Evolutionary conservation across 2,888 invertebrate species (phyloP), one percentile per base, ranked within the genome.

Genomic region (Trichogramma evanescens): DNA sequence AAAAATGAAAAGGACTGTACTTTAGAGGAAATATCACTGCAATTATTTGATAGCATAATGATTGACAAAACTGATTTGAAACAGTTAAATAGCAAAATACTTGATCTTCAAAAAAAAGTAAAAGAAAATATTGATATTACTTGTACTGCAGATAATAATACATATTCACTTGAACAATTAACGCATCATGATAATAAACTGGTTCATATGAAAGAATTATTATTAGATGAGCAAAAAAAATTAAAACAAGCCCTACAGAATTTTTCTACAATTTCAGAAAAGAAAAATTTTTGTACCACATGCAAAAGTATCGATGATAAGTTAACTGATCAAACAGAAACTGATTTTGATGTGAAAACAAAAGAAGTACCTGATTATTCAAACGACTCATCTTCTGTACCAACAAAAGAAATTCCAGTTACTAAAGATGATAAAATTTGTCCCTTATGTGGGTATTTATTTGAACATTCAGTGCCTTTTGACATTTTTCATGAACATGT

Each of bases 1-100:
- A 53, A 53, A 39, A 67, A 69, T 59, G 76, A 67, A 51, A 70
- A 64, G 59, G 72, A 77, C 43, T 80, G 84, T 38, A 90, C 89
- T 71, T 79, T 91, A 66, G 91, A 91, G 71, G 89, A 91, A 74
- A 88, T 91, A 69, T 88, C 89, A 1, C 77, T 89, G 41, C 87
- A 86, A 75, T 75, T 89, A 59, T 84, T 87, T 44, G 86, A 85
- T 65, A 87, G 85, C 73, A 85, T 87, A 67, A 83, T 85, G 67
- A 83, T 86, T 73, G 87, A 87, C 68, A 88, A 88, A 71, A 83
- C 82, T 50, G 87, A 88, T 71, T 73, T 88, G 50, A 86, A 88
- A 64, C 83, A 85, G 59, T 51, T 63, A 50, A 53, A 55, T 56
- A 54, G 66, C 9, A 83, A 88, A 80, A 87, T 88, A 83, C 78